These are phyloP conservation scores for Diadumene lineata DNA, from an alignment of 92 coral and sea anemone species.

Conservation along the genomic window DNA sequence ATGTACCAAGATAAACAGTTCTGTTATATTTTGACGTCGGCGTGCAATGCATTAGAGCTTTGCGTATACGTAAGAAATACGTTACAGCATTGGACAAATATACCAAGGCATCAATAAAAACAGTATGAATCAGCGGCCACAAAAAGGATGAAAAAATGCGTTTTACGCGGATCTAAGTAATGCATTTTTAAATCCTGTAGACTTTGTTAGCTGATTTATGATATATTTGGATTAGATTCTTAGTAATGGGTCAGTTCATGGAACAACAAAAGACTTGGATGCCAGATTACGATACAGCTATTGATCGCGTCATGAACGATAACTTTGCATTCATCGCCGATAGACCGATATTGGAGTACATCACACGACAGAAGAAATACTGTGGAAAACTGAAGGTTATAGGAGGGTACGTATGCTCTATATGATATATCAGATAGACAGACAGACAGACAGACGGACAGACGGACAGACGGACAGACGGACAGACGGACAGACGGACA, in stretches of 20 bases:
- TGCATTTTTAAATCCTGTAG: too few relatives aligned
- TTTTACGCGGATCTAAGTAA: too few relatives aligned
- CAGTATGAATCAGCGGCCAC: too few relatives aligned
- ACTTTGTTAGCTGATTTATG: not conserved
- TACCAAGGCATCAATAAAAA: too few relatives aligned
- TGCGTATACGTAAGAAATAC: not conserved
- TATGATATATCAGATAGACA: too few relatives aligned
- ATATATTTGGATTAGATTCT: constrained; percentile 21
- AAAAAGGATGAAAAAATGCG: too few relatives aligned
- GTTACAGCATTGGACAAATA: too few relatives aligned
- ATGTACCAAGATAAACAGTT: not conserved
- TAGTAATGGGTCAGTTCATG: constrained; percentile 80
- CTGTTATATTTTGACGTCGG: not conserved
- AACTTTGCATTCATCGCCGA: constrained; percentile 79
- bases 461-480: too few relatives aligned
- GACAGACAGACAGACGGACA: too few relatives aligned
- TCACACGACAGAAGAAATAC: constrained; percentile 43
- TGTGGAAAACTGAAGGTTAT: constrained; percentile 69
- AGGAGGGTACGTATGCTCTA: constrained; percentile 49
- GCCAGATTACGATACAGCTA: constrained; percentile 45
- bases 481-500: too few relatives aligned
- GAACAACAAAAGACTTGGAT: constrained; percentile 67
- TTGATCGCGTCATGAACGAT: constrained; percentile 53
- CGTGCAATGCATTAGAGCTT: not conserved
- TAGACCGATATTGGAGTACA: constrained; percentile 51